A percentile compares a stretch with the other conserved stretches of the same genome.
Conservation (phyloP, 2,888 invertebrate species). For the Apamea epomidion region DNA sequence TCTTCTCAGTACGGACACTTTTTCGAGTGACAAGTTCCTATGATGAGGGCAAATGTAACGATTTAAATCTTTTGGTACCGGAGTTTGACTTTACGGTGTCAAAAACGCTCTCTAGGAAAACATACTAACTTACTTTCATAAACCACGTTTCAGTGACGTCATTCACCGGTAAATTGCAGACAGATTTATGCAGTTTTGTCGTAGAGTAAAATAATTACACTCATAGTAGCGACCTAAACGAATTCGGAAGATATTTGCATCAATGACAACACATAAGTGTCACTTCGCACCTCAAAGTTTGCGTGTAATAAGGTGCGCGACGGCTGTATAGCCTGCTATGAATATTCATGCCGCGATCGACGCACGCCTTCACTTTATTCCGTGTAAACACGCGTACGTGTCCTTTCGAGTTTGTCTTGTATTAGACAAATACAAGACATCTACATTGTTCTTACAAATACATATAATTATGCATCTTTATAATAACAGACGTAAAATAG, state of each 20-base stretch:
- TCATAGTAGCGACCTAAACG: neutral
- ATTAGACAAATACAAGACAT: constrained; percentile 78
- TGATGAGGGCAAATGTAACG: neutral
- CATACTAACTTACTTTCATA: neutral
- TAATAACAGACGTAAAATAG: constrained; percentile 13
- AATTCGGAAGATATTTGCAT: constrained; percentile 10
- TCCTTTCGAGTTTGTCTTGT: constrained; percentile 80
- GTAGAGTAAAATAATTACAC: neutral
- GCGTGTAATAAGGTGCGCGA: constrained; percentile 66
- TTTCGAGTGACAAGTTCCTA: neutral
- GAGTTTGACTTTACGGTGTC: neutral
- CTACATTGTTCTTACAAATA: constrained; percentile 63
- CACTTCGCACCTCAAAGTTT: constrained; percentile 61
- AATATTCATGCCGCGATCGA: constrained; percentile 87
- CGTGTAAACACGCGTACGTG: constrained; percentile 86
- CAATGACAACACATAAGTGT: constrained; percentile 56
- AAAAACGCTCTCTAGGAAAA: neutral
- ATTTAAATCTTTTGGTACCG: neutral
- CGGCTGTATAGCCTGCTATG: constrained; percentile 71
- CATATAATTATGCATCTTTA: constrained; percentile 9
- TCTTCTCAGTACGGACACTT: neutral
- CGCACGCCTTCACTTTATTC: constrained; percentile 81
- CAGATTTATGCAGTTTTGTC: neutral
- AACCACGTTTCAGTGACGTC: neutral
- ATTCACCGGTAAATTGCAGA: neutral